Conservation (phyloP, 2,888 invertebrate genomes). For the Diarsia rubi region DNA sequence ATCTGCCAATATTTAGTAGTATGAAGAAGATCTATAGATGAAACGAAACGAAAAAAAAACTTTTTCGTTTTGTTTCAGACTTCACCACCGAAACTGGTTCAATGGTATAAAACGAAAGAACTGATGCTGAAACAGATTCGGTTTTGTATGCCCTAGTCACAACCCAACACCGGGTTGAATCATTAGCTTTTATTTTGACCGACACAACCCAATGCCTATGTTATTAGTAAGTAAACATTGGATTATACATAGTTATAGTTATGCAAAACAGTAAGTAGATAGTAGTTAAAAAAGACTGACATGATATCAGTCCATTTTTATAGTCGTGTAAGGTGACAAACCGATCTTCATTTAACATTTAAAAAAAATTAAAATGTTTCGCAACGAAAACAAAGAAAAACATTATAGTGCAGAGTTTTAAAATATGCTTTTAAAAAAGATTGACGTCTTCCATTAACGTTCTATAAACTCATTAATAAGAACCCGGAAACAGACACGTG, state of each 20-base stretch:
- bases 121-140: too few species aligned
- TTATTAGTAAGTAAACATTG: too few species aligned
- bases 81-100: too few species aligned
- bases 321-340: neutral
- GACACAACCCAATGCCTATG: too few species aligned
- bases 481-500: neutral
- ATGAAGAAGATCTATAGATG: neutral
- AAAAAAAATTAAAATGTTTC: neutral
- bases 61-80: neutral
- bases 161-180: too few species aligned
- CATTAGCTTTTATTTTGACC: too few species aligned
- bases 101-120: too few species aligned
- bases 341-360: neutral
- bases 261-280: too few species aligned
- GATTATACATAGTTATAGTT: too few species aligned
- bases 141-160: too few species aligned
- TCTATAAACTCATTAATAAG: constrained; percentile 22
- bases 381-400: neutral
- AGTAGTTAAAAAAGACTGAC: neutral
- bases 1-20: neutral
- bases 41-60: too few species aligned
- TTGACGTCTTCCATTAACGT: neutral
- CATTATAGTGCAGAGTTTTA: neutral
- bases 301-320: neutral
- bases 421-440: neutral